Base-by-base conservation (phyloP, 2,797 vertebrate species). In the Euthynnus affinis region DNA sequence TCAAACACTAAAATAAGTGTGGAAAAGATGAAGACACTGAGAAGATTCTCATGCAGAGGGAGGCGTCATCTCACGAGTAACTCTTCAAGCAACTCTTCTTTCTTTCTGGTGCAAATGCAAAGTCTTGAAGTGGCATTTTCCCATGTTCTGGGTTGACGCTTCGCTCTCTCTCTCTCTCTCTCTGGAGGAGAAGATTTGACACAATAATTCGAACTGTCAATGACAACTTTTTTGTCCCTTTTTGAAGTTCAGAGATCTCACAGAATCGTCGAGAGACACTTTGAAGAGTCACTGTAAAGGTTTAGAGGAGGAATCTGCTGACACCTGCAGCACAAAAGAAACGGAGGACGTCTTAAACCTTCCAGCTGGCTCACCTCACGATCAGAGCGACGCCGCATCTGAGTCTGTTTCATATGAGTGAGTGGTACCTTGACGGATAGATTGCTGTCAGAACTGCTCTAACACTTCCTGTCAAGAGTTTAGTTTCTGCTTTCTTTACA, bases 181-280 rank as follows among this genome's bases (percentile, higher is more conserved):
- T 48, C 34, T 51, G 2, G 15, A 72, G 34, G 49, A 63, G 59
- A 29, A 75, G 46, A 44, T 58, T 52, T 69, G 70, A 74, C 60
- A 61, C 60, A n/a, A 56, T 29, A 18, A 49, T 29, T 2, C 10
- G 2, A 52, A 74, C 25, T 12, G 59, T 74, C 70, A 71, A 68
- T 55, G 67, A 75, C 55, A 22, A 59, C 55, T 62, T 27, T 27
- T 8, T 13, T 22, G 29, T 40, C 68, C 25, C 63, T 68, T 48
- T 74, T 22, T 75, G 68, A 88, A 63, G 60, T 74, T 67, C 60
- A 27, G 44, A 14, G 23, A 73, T 66, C 67, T 51, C 48, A 3
- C 48, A 56, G 46, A 74, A 67, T 73, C 71, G 76, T 87, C 85
- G 71, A 82, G 81, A 81, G 52, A 55, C 60, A n/a, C 82, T 85